Base-by-base conservation (phyloP, 2,797 vertebrate genomes). In the Chelonia mydas region DNA sequence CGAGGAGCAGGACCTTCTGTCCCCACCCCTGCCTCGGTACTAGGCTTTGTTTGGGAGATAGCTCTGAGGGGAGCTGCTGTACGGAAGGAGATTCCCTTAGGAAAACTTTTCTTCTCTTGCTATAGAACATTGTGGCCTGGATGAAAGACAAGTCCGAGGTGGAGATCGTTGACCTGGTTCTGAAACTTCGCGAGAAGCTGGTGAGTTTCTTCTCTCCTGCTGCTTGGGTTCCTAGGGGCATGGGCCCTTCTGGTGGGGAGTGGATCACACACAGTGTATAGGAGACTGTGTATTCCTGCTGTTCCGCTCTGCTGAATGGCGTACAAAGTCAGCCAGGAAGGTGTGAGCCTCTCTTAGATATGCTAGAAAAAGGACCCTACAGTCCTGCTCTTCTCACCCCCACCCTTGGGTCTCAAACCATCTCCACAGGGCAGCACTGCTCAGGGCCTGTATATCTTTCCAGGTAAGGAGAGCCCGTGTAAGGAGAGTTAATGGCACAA, bases 71-170 rank as follows among this genome's bases (percentile, higher is more conserved):
- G 25, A 28, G 25, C 74, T 77, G 74, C 74, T 10, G 25, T 3
- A 41, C 2, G 37, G n/a, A 41, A 41, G 41, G 41, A 3, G 9
- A 5, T 17, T 45, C 77, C 25, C 55, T 6, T 31, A 57, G 25
- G 25, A 31, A 25, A n/a, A 84, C 12, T 2, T 8, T 2, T 6
- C 31, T 59, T 81, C 21, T 84, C 55, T 78, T 53, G 84, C 74
- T 86, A 7, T 88, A 99, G 99, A 98, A 99, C 96, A 98, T 99
- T 2, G 89, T 98, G 93, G 97, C 97, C 12, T 99, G 99, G 99
- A 98, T 99, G 97, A 98, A 98, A 97, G 99, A 99, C 98, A 99
- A 99, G 97, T 99, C 99, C 0, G 99, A 99, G 94, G 99, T 99
- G 93, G 99, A 99, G 94, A 98, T 99, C 0, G 99, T 99, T 5